Evolutionary conservation across 1,140 invertebrate genomes (phyloP).

Genomic region (Ceratina calcarata): DNA sequence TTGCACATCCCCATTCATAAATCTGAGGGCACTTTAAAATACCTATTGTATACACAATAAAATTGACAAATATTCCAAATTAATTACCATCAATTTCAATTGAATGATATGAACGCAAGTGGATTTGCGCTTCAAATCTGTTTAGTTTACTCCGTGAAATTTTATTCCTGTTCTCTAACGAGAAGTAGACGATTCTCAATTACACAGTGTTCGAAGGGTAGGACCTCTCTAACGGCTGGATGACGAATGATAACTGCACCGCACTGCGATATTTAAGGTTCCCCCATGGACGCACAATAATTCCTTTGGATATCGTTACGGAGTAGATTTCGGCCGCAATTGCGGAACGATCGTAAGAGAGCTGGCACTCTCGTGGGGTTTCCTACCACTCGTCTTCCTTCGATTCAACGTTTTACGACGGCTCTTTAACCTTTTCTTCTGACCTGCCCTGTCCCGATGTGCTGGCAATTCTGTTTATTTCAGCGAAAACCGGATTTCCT

Average conservation of each 20-base stretch:
- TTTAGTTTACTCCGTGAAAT: neutral
- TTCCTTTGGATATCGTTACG: slow-evolving; percentile 36
- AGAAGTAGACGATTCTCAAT: neutral
- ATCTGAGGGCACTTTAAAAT: too few species aligned
- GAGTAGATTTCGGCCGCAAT: slow-evolving; percentile 30
- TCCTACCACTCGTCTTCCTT: neutral
- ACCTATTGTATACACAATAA: too few species aligned
- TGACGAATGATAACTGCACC: slow-evolving; percentile 19
- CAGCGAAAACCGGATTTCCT: neutral
- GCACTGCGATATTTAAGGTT: slow-evolving; percentile 45
- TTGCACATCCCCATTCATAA: too few species aligned
- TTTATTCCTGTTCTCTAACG: neutral
- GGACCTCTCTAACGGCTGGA: neutral
- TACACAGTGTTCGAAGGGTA: neutral
- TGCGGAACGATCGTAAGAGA: slow-evolving; percentile 26
- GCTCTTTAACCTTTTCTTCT: neutral
- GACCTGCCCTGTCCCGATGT: too few species aligned
- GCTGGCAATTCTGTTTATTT: neutral
- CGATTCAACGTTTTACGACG: slow-evolving; percentile 10
- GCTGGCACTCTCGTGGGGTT: neutral
- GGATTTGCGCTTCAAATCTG: neutral
- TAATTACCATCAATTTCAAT: too few species aligned
- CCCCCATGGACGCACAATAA: slow-evolving; percentile 33
- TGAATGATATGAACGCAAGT: too few species aligned
- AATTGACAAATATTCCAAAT: too few species aligned